phyloP scores from a whole-genome alignment of 2,113 vertebrate species.

The Progne subis region DNA sequence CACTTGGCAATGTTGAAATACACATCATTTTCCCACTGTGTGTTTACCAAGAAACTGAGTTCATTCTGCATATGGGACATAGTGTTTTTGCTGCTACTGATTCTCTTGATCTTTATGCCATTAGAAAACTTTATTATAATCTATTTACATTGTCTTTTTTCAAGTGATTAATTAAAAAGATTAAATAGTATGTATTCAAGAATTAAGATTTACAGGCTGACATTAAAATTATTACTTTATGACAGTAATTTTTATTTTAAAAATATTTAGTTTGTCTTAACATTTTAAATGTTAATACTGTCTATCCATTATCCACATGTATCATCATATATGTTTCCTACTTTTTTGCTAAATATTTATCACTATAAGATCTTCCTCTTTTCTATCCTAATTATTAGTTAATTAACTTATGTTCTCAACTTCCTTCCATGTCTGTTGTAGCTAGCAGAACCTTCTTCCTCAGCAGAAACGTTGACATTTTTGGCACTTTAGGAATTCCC shows the following conservation, averaged over 20 bases:
- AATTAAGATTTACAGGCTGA: not conserved
- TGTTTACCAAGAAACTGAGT: not conserved
- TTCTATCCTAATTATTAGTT: slow-evolving; percentile 12
- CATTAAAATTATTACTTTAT: not conserved
- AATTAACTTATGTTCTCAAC: slow-evolving; percentile 15
- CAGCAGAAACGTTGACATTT: slow-evolving; percentile 1
- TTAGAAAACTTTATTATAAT: not conserved
- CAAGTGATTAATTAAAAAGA: not conserved
- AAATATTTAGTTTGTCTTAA: not conserved
- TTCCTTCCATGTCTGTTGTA: not conserved
- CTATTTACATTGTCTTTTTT: not conserved
- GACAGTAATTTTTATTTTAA: not conserved
- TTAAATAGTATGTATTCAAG: not conserved
- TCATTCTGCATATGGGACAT: not conserved
- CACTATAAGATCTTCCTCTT: not conserved
- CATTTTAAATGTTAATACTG: not conserved
- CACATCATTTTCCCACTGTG: not conserved
- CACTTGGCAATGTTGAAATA: not conserved
- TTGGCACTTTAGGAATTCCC: not conserved
- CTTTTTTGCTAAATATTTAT: not conserved
- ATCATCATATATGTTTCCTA: not conserved
- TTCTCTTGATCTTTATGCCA: not conserved
- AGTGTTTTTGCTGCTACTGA: not conserved
- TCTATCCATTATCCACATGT: not conserved
- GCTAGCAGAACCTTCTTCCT: not conserved